phyloP scores from a whole-genome alignment of 2,888 invertebrate species.

The Melikaiella ostensackeni region DNA sequence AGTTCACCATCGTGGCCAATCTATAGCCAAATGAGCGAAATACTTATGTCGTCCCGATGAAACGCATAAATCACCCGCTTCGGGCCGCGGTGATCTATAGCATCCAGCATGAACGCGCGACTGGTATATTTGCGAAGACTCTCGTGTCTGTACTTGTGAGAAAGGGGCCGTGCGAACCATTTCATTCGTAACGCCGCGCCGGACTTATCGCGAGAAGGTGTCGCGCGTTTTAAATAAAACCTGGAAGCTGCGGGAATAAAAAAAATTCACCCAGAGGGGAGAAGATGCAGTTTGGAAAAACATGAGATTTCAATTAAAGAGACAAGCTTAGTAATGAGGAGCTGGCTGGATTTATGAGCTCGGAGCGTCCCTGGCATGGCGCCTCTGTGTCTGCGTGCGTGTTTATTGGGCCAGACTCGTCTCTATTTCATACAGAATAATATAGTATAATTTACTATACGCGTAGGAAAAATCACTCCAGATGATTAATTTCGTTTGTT shows the following conservation, averaged over 20 bases:
- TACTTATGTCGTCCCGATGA: slow-evolving; percentile 42
- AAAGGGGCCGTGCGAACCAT: slow-evolving; percentile 48
- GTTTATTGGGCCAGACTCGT: background rate
- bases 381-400: slow-evolving; percentile 62
- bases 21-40: slow-evolving; percentile 36
- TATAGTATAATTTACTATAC: background rate
- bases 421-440: background rate
- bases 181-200: slow-evolving; percentile 52
- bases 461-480: too few species aligned
- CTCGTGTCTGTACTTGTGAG: slow-evolving; percentile 26
- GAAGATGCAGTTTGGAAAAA: slow-evolving; percentile 72
- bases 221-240: slow-evolving; percentile 67
- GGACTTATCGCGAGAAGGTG: slow-evolving; percentile 66
- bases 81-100: slow-evolving; percentile 17
- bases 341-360: slow-evolving; percentile 71
- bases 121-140: background rate
- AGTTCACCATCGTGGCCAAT: slow-evolving; percentile 6
- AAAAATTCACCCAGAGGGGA: slow-evolving; percentile 43
- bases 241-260: slow-evolving; percentile 56
- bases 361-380: slow-evolving; percentile 62
- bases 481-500: background rate
- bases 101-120: background rate
- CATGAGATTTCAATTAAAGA: slow-evolving; percentile 83
- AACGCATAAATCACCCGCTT: slow-evolving; percentile 52
- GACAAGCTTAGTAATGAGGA: slow-evolving; percentile 81